Base-by-base conservation (phyloP, 2,888 invertebrate species). In the Poecilus cupreus region DNA sequence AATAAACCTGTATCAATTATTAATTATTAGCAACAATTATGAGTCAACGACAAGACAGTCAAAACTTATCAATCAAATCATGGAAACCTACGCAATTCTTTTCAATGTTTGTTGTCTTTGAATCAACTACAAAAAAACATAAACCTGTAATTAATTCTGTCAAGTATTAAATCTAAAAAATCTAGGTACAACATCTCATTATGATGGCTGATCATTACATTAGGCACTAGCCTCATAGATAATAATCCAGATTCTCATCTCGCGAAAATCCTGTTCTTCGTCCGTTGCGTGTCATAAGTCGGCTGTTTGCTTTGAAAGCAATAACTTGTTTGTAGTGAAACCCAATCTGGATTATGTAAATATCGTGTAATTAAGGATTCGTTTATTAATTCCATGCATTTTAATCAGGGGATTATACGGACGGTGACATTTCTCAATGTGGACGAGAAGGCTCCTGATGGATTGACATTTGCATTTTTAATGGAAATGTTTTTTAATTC, bases 301-400 rank as follows among this genome's bases (percentile, higher is more conserved):
- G 32, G 32, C 32, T 32, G 32, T 32, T 32, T 32, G 32, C 32
- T 32, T 32, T 32, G 32, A 32, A 32, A 32, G 51, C 16, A 51
- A 51, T 51, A 51, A 51, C 51, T 51, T 51, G 51, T 51, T 51
- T 60, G 32, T 26, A 26, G n/a, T 60, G 70, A 43, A 70, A 39
- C 13, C 18, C 43, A 70, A 26, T 43, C 22, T 20, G 43, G 70
- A 70, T 70, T 70, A 70, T 70, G 70, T 20, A 70, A 70, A 70
- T 70, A 6, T 22, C 11, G 13, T 18, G 22, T 70, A 70, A 70
- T 70, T 70, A 70, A 70, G n/a, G 43, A 43, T 70, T 70, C 39
- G 20, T 43, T 70, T 70, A 70, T 43, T 68, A 68, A 68, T 68
- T 68, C 18, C 68, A 16, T 32, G 68, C 24, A 68, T 68, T 39